Conservation (phyloP, 2,113 vertebrate genomes). For the Pluvialis apricaria region DNA sequence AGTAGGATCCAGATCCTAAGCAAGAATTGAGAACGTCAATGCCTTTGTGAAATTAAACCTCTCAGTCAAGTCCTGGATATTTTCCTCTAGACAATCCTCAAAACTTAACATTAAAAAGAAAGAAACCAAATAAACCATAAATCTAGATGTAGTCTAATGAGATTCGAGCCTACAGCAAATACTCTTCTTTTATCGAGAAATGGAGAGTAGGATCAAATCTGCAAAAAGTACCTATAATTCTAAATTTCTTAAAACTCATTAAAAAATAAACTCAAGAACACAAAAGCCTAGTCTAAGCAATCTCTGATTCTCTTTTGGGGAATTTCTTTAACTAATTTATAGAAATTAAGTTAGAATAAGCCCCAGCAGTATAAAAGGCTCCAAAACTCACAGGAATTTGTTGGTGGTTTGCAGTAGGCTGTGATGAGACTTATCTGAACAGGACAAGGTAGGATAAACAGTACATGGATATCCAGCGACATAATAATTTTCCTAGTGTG, state of each 20-base stretch:
- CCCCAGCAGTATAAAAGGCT: background rate
- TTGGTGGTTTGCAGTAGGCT: background rate
- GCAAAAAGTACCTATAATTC: background rate
- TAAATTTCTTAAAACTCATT: background rate
- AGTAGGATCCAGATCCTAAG: background rate
- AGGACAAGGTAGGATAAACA: background rate
- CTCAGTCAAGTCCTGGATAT: background rate
- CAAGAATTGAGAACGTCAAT: background rate
- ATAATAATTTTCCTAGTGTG: background rate
- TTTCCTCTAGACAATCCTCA: background rate
- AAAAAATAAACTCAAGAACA: background rate
- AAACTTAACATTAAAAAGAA: background rate
- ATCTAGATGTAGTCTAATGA: background rate
- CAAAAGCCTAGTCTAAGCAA: background rate
- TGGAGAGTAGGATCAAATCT: background rate
- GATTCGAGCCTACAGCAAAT: background rate
- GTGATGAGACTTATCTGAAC: background rate
- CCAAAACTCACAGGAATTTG: background rate
- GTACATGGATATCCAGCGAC: background rate
- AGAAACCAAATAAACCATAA: background rate
- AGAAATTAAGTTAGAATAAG: background rate
- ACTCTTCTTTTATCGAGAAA: background rate
- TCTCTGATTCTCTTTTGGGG: background rate
- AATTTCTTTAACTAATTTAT: background rate
- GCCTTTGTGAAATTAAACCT: background rate